Evolutionary conservation across 2,113 vertebrate genomes (phyloP), one percentile per base, ranked within the genome.

Genomic region (Hymenochirus boettgeri): DNA sequence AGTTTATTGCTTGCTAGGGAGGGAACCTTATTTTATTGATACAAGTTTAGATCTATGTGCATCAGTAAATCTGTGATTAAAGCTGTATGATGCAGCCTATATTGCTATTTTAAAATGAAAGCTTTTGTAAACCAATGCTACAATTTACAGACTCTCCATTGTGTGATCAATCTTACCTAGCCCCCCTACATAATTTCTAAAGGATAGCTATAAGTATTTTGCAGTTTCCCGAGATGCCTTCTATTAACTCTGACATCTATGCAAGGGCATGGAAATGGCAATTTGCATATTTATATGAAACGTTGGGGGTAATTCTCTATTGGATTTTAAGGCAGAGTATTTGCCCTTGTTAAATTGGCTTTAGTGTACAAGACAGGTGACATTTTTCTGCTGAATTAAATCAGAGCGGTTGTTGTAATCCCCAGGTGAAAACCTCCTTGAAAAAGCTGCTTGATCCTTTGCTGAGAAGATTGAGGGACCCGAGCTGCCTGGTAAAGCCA

Each of bases 281-380:
- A n/a, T n/a, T n/a, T n/a, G n/a, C n/a, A n/a, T n/a, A n/a, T n/a
- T n/a, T n/a, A n/a, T n/a, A n/a, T n/a, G n/a, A n/a, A n/a, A n/a
- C n/a, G n/a, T n/a, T n/a, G n/a, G n/a, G n/a, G n/a, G n/a, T n/a
- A n/a, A n/a, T n/a, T n/a, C n/a, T n/a, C n/a, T n/a, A n/a, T n/a
- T n/a, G n/a, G n/a, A n/a, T n/a, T n/a, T n/a, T n/a, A n/a, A n/a
- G n/a, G n/a, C 13, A 2, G 50, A 24, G n/a, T 55, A 18, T 27
- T 23, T 59, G 46, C 6, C 24, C 55, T 58, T 66, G 64, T 39
- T 58, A 59, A 39, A 24, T 46, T 50, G 23, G 55, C 45, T 59
- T 66, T 66, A 66, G 27, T 27, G 33, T 37, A 66, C 46, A 39
- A 58, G 55, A 66, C 64, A 52, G 55, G 22, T 59, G 64, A 66